A percentile compares a stretch with the other conserved stretches of the same genome.
phyloP scores from a whole-genome alignment of 2,797 vertebrate species.

The Peromyscus nudipes region DNA sequence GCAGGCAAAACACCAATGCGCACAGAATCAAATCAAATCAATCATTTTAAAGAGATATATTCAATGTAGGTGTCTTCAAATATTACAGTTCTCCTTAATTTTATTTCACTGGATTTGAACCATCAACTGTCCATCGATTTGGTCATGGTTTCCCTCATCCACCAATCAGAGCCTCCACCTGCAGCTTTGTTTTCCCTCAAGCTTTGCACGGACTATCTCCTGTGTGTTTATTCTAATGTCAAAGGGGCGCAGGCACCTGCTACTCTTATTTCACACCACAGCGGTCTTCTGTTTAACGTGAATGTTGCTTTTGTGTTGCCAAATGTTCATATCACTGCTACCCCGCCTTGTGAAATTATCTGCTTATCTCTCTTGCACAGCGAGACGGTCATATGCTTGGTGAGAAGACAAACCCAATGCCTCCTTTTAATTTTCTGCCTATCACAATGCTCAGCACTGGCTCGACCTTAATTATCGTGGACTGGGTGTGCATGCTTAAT shows the following conservation, averaged over 20 bases:
- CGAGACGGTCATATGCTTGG: background rate
- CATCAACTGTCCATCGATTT: background rate
- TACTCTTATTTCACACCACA: background rate
- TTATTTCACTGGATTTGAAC: background rate
- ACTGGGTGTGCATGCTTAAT: background rate
- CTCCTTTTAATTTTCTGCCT: slow-evolving; percentile 9
- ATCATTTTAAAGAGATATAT: background rate
- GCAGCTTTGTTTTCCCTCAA: background rate
- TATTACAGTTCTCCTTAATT: background rate
- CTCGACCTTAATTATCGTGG: background rate
- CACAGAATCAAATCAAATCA: background rate
- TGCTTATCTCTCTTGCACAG: background rate
- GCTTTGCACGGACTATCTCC: slow-evolving; percentile 3
- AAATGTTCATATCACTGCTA: background rate
- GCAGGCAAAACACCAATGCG: background rate
- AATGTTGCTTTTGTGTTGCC: background rate
- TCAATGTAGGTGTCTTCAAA: background rate
- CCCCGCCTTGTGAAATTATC: background rate
- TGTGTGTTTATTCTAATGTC: background rate
- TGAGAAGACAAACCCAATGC: background rate
- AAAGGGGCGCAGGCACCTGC: background rate
- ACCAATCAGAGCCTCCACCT: background rate
- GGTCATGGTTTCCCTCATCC: background rate
- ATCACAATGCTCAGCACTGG: background rate
- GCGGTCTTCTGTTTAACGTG: background rate